A percentile compares a stretch with the other conserved stretches of the same genome.
Evolutionary conservation across 2,113 vertebrate genomes (phyloP).

Genomic region (Carollia perspicillata): DNA sequence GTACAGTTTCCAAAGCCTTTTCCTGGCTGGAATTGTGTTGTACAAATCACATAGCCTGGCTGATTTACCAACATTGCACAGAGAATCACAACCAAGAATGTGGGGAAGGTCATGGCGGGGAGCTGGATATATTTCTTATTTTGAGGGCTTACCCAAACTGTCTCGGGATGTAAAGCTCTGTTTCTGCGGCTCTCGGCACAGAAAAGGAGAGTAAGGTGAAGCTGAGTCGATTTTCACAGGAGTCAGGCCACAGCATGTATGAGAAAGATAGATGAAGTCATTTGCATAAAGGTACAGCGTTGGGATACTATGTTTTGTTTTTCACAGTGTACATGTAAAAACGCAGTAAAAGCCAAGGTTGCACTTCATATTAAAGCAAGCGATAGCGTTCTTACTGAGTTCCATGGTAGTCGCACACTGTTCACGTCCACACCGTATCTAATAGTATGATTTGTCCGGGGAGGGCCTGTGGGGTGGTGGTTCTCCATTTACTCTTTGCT

Average conservation of each 20-base stretch:
- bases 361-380: conserved; percentile 65
- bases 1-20: conserved; percentile 71
- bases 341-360: conserved; percentile 56
- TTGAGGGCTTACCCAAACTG: conserved; percentile 21
- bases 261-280: conserved; percentile 72
- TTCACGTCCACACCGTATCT: conserved; percentile 62
- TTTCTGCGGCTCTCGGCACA: conserved; percentile 27
- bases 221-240: background rate
- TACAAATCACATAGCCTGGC: conserved; percentile 55
- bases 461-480: conserved; percentile 60
- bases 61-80: conserved; percentile 64
- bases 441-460: conserved; percentile 59
- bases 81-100: conserved; percentile 33
- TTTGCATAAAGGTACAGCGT: conserved; percentile 71
- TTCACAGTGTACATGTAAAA: background rate
- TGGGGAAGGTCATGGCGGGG: conserved; percentile 1
- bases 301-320: conserved; percentile 48
- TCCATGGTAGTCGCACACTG: conserved; percentile 18
- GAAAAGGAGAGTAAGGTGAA: conserved; percentile 31
- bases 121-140: conserved; percentile 16
- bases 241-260: conserved; percentile 21
- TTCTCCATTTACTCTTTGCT: conserved; percentile 72
- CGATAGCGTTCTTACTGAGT: conserved; percentile 60
- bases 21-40: conserved; percentile 68
- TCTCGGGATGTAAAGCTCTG: conserved; percentile 17